Evolutionary conservation across 2,888 invertebrate species (phyloP).

Genomic region (Troides aeacus): DNA sequence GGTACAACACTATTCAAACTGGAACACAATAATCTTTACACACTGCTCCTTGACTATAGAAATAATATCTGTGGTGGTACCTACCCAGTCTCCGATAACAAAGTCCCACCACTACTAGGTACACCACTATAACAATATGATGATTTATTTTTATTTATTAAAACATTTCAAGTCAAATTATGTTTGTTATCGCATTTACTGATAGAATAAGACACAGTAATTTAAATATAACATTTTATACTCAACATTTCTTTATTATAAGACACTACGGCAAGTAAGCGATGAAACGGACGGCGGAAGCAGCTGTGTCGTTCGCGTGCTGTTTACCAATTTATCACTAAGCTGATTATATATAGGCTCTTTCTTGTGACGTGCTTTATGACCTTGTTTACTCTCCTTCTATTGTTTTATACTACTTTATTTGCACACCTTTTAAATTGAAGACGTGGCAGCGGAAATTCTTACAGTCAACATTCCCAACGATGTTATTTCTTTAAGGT

Average conservation of each 20-base stretch:
- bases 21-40: too few species aligned
- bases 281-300: slow-evolving; percentile 53
- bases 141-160: too few species aligned
- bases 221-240: slow-evolving; percentile 4
- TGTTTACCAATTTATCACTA: slow-evolving; percentile 80
- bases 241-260: slow-evolving; percentile 23
- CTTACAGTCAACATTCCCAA: slow-evolving; percentile 27
- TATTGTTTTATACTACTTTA: slow-evolving; percentile 65
- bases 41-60: too few species aligned
- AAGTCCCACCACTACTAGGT: too few species aligned
- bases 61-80: too few species aligned
- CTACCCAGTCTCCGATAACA: too few species aligned
- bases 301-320: slow-evolving; percentile 77
- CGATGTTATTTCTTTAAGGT: slow-evolving; percentile 10
- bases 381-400: slow-evolving; percentile 70
- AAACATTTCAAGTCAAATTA: too few species aligned
- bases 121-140: too few species aligned
- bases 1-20: too few species aligned
- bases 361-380: slow-evolving; percentile 73
- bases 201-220: not conserved
- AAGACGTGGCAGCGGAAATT: slow-evolving; percentile 41
- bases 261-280: slow-evolving; percentile 28
- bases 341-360: slow-evolving; percentile 79
- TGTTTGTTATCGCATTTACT: not conserved
- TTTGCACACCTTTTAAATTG: slow-evolving; percentile 64